phyloP scores from a whole-genome alignment of 2,888 invertebrate species.

The Cephus rjabovi region DNA sequence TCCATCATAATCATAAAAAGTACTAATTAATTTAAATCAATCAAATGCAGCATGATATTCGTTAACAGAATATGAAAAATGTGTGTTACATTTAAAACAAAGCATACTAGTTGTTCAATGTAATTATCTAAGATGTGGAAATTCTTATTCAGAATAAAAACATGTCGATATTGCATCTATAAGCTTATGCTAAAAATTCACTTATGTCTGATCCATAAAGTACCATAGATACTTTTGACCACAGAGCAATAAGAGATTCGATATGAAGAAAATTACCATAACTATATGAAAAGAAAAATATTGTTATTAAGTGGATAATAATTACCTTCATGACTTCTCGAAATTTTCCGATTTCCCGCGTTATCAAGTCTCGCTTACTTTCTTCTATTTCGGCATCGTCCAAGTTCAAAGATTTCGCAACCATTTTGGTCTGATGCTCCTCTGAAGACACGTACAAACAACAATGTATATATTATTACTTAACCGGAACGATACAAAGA shows the following conservation, averaged over 20 bases:
- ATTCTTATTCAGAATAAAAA: not conserved
- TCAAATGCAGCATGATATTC: not conserved
- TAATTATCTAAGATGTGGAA: too few species aligned
- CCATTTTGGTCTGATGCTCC: conserved; percentile 69
- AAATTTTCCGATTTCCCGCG: conserved; percentile 97
- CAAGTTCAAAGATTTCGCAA: conserved; percentile 66
- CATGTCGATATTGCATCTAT: not conserved
- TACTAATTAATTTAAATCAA: not conserved
- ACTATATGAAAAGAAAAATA: not conserved
- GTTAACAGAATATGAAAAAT: not conserved
- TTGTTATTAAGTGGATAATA: conserved; percentile 24
- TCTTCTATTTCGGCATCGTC: conserved; percentile 94
- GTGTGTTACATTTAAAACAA: not conserved
- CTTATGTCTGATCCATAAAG: not conserved
- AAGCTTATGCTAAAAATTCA: not conserved
- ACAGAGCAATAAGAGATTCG: not conserved
- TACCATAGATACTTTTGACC: not conserved
- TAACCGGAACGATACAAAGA: not conserved
- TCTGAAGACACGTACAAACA: conserved; percentile 65
- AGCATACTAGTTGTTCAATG: not conserved
- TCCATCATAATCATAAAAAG: not conserved
- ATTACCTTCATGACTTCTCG: conserved; percentile 96
- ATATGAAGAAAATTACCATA: not conserved
- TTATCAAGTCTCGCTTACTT: conserved; percentile 95
- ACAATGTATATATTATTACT: not conserved